Evolutionary conservation across 2,113 vertebrate species (phyloP), one percentile per base, ranked within the genome.

Genomic region (Corydoras maculifer): DNA sequence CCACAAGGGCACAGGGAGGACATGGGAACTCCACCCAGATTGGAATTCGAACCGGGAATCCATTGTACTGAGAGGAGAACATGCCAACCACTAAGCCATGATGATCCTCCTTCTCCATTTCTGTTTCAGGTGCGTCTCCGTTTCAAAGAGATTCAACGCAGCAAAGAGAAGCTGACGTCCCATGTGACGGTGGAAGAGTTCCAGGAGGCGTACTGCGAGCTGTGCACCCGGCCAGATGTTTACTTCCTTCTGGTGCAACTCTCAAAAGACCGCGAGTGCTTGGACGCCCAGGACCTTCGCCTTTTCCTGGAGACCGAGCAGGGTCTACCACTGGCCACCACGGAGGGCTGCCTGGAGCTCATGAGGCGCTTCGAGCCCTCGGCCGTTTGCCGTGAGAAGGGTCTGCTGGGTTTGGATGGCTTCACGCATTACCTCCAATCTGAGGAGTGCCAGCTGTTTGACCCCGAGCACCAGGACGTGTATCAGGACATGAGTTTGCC

Each of bases 221-320:
- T 98, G 18, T 98, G 96, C 82, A 99, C 97, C 0, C 89, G 96
- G 35, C 94, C 95, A 0, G 96, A 99, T 65, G 94, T 99, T 25
- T 99, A 98, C 86, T 99, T 97, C 86, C 82, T 99, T 32, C 86
- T 99, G 30, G 96, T 98, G 59, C 97, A 98, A 81, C 94, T 99
- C 76, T 98, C 95, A 5, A 97, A 98, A 85, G 98, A 98, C 85
- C 93, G 94, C 11, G 97, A 99, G 79, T 98, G 92, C 68, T 80
- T 99, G 79, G 96, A 98, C 77, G 92, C 92, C 50, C 92, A 97
- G 82, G 97, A 99, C 80, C 91, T 99, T 10, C 92, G 94, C 68
- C 89, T 99, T 58, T 99, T 99, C 84, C 79, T 97, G 77, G 97
- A 98, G 86, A 92, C 93, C 0, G 97, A 99, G 84, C 97, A 99